Percentiles rank a stretch among this genome's conserved stretches.
phyloP scores from a whole-genome alignment of 2,113 vertebrate species.

The Odocoileus hemionus region DNA sequence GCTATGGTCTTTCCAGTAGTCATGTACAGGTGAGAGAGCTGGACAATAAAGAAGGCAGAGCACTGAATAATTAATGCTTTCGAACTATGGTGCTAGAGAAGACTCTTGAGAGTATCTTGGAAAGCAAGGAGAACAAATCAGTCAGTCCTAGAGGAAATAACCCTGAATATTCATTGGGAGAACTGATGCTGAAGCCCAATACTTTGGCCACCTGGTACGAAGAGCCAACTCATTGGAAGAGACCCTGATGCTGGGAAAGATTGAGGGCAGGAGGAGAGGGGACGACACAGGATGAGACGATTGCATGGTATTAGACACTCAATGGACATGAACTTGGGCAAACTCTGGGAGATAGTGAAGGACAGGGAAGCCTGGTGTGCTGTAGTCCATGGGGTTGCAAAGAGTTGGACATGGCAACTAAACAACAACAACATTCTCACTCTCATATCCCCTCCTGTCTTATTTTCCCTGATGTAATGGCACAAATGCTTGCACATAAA shows the following conservation, averaged over 20 bases:
- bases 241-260: not conserved
- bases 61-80: not conserved
- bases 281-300: not conserved
- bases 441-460: not conserved
- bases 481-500: not conserved
- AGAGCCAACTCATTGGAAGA: not conserved
- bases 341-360: not conserved
- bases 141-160: not conserved
- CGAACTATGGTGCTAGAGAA: rapidly evolving
- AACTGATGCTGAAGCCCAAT: not conserved
- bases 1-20: not conserved
- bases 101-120: not conserved
- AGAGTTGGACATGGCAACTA: not conserved
- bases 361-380: not conserved
- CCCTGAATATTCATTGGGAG: not conserved
- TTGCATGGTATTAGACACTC: not conserved
- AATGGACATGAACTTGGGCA: not conserved
- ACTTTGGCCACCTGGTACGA: not conserved
- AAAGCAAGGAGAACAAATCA: not conserved
- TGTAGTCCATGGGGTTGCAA: not conserved
- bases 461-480: not conserved
- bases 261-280: not conserved
- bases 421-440: not conserved
- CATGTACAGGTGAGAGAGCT: not conserved
- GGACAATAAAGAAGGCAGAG: not conserved